phyloP scores from a whole-genome alignment of 2,888 invertebrate genomes.

The Eurytoma adleriae region DNA sequence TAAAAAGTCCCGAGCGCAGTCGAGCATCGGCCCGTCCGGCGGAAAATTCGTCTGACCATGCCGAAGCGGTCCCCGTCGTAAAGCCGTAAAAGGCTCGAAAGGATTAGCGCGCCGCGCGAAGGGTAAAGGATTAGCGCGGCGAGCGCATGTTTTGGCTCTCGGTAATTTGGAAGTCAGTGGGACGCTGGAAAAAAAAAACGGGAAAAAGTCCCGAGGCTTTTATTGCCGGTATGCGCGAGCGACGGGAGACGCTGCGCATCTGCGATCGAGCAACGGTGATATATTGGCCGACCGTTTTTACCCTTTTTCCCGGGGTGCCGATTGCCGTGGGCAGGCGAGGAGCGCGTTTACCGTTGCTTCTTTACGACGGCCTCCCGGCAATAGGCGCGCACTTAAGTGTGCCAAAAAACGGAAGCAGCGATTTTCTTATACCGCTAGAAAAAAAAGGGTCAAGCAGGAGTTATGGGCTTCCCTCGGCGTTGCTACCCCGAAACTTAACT shows the following conservation, averaged over 20 bases:
- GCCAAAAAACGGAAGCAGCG: constrained; percentile 20
- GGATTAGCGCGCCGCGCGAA: constrained; percentile 57
- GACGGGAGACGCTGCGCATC: constrained; percentile 17
- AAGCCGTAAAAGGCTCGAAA: constrained; percentile 50
- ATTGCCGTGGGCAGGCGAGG: not conserved
- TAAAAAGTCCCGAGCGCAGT: constrained; percentile 58
- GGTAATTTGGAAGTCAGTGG: constrained; percentile 54
- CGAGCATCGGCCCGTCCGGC: constrained; percentile 12
- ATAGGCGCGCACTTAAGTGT: constrained; percentile 34
- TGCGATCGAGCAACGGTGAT: constrained; percentile 10
- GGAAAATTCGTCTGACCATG: not conserved
- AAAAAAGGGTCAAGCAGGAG: no score
- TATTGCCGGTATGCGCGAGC: not conserved
- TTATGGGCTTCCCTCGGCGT: no score
- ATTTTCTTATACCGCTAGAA: constrained; percentile 17
- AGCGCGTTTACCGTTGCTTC: constrained; percentile 30
- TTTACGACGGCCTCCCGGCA: constrained; percentile 23
- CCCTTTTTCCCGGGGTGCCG: constrained; percentile 35
- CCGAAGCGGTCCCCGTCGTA: constrained; percentile 19
- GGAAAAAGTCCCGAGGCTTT: constrained; percentile 32
- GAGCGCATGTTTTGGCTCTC: constrained; percentile 36
- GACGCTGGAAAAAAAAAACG: constrained; percentile 4
- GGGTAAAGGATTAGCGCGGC: constrained; percentile 31
- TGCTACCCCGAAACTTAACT: no score
- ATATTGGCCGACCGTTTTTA: constrained; percentile 50